Evolutionary conservation across 1,140 invertebrate genomes (phyloP), one percentile per base, ranked within the genome.

Genomic region (Drosophila miranda): DNA sequence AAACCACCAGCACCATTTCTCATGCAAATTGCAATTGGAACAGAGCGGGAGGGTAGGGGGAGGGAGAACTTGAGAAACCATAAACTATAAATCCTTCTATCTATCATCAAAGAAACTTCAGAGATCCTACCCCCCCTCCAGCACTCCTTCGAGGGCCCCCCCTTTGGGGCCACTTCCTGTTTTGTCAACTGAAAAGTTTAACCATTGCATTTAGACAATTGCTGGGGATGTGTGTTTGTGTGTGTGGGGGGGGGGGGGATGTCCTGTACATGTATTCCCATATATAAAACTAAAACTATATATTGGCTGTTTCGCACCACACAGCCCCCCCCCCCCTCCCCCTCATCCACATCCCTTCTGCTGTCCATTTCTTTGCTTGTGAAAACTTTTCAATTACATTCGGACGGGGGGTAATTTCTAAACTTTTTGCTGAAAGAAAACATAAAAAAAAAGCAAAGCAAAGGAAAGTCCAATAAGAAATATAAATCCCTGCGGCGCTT

Each of bases 311-410:
- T 21, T 67, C 26, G 34, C 34, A 38, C 34, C 49, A 68, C 16
- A 16, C 16, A 68, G 55, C 62, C 64, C 41, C 45, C 34, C 28
- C 34, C 57, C 56, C 13, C 11, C 16, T 23, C 23, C 2, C 3
- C 23, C 23, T 0, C 23, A 23, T 23, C n/a, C 3, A 4, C 1
- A 5, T 30, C 41, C 38, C 19, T 13, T 3, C 1, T 34, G n/a
- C 45, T 21, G 45, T 16, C 43, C 51, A 55, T 49, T 42, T 64
- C 66, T 66, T 67, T 67, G 54, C 49, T 53, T 38, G 30, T 46
- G 58, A 38, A 77, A 78, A 78, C 68, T 78, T 78, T 78, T 78
- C 75, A 78, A 78, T 78, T 78, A 77, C 75, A 57, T 68, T 77
- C 56, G 53, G 51, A 53, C 72, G 11, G 34, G 30, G 34, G 34